Evolutionary conservation across 2,888 invertebrate species (phyloP).

Genomic region (Saturnia japonica): DNA sequence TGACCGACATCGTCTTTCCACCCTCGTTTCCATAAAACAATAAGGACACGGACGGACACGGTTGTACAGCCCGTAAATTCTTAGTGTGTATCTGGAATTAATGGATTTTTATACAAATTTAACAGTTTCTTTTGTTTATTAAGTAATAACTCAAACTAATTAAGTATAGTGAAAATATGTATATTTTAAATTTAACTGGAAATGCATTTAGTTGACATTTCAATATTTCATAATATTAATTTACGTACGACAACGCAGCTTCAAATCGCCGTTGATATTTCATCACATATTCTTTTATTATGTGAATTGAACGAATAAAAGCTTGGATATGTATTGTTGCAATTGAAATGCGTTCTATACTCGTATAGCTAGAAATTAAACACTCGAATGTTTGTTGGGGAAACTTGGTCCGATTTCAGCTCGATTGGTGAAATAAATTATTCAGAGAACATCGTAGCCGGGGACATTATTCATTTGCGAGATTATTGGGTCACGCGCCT

Average conservation of each 20-base stretch:
- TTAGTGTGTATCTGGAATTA: not conserved
- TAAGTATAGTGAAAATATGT: no score
- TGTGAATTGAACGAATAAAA: not conserved
- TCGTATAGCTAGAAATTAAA: constrained; percentile 21
- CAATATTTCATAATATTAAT: no score
- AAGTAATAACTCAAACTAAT: no score
- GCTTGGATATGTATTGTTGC: constrained; percentile 15
- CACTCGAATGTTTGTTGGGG: constrained; percentile 24
- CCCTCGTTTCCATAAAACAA: not conserved
- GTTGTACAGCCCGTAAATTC: not conserved
- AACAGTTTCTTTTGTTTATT: not conserved
- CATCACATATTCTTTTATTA: constrained; percentile 6
- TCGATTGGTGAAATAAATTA: constrained; percentile 57
- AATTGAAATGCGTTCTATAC: constrained; percentile 9
- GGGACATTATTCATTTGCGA: constrained; percentile 47
- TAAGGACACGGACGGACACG: not conserved
- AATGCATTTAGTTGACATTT: no score
- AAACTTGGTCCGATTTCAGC: constrained; percentile 45
- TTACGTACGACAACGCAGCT: no score
- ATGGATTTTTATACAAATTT: not conserved
- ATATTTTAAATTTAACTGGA: no score
- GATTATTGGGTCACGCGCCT: constrained; percentile 42
- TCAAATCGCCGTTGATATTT: not conserved
- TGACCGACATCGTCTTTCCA: constrained; percentile 30
- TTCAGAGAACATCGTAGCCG: constrained; percentile 40